These are phyloP conservation scores for Pogona vitticeps DNA, from an alignment of 2,113 vertebrate genomes.

Conservation along the genomic window DNA sequence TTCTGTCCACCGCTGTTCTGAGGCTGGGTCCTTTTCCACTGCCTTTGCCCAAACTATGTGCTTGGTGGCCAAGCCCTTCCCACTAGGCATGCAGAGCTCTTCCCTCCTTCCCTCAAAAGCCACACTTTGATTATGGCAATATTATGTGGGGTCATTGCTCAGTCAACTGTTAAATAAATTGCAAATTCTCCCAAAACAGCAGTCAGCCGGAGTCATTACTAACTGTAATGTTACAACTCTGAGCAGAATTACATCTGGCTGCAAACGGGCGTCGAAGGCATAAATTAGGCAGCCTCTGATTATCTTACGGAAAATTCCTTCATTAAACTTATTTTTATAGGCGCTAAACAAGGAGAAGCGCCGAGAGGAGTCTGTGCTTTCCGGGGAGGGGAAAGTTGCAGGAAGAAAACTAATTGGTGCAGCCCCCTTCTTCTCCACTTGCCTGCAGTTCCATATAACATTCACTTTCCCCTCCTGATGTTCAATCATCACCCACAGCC, in stretches of 20 bases:
- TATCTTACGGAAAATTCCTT: constrained; percentile 81
- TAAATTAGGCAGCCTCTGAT: constrained; percentile 84
- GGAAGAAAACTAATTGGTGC: constrained; percentile 77
- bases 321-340: constrained; percentile 85
- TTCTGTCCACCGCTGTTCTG: neutral
- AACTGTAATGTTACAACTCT: constrained; percentile 82
- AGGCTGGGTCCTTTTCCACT: neutral
- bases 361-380: constrained; percentile 73
- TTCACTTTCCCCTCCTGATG: constrained; percentile 65
- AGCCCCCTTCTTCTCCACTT: constrained; percentile 33
- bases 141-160: constrained; percentile 83
- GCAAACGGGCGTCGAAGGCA: constrained; percentile 76
- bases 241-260: constrained; percentile 86
- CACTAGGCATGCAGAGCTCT: constrained; percentile 39
- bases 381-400: constrained; percentile 58
- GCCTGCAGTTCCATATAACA: constrained; percentile 72
- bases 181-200: constrained; percentile 80
- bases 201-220: constrained; percentile 79
- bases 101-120: neutral
- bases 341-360: constrained; percentile 74
- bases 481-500: constrained; percentile 62
- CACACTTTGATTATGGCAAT: constrained; percentile 76
- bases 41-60: neutral
- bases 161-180: constrained; percentile 87
- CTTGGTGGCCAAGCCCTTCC: constrained; percentile 17